Conservation (phyloP, 2,113 vertebrate genomes). For the Colaptes auratus region DNA sequence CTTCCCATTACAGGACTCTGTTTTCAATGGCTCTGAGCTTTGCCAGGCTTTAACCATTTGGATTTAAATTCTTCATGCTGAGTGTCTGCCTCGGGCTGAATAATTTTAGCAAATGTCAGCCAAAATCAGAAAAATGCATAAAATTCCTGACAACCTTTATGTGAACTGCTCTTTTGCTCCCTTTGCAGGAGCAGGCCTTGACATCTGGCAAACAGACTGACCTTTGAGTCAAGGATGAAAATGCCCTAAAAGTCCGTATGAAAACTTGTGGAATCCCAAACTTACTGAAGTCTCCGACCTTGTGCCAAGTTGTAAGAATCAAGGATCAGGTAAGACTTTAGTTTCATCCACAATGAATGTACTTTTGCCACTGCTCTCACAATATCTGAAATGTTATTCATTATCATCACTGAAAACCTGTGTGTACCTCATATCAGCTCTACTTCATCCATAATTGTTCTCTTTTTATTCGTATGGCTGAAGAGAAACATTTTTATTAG, state of each 20-base stretch:
- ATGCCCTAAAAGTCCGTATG: neutral
- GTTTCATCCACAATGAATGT: neutral
- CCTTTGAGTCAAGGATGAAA: neutral
- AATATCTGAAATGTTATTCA: neutral
- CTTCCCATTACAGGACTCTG: slow-evolving; percentile 60
- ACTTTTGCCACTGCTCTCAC: neutral
- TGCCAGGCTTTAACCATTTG: slow-evolving; percentile 48
- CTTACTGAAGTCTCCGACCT: neutral
- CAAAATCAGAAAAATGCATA: slow-evolving; percentile 43
- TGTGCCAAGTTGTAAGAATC: neutral
- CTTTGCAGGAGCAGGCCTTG: slow-evolving; percentile 13
- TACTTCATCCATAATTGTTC: neutral
- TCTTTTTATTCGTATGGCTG: neutral
- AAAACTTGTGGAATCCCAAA: neutral
- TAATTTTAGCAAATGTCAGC: slow-evolving; percentile 43
- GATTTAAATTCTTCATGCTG: slow-evolving; percentile 57
- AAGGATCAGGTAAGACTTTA: neutral
- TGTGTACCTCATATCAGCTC: neutral
- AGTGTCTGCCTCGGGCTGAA: slow-evolving; percentile 45
- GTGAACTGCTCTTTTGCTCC: neutral
- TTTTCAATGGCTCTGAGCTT: slow-evolving; percentile 49
- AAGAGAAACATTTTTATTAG: neutral
- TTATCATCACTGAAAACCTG: neutral
- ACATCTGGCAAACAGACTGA: slow-evolving; percentile 36
- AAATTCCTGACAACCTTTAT: slow-evolving; percentile 10